A percentile compares a stretch with the other conserved stretches of the same genome.
Conservation (phyloP, 2,113 vertebrate genomes). For the Conger conger region DNA sequence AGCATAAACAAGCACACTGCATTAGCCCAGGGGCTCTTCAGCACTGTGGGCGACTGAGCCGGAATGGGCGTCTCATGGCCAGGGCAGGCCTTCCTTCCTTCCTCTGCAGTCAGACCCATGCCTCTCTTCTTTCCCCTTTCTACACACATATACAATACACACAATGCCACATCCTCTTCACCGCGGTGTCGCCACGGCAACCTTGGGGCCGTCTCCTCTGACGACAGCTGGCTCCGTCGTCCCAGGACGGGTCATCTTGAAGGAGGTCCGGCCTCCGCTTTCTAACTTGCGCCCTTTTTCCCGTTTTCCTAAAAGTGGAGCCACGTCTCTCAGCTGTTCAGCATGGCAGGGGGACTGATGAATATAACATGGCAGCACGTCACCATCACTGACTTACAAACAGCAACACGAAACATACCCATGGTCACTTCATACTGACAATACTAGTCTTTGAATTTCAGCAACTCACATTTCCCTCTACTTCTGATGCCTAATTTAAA, state of each 20-base stretch:
- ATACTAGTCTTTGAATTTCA: not conserved
- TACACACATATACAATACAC: constrained; percentile 9
- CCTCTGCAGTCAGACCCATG: not conserved
- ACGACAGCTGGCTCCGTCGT: constrained; percentile 2
- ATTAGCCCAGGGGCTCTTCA: not conserved
- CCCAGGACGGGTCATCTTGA: not conserved
- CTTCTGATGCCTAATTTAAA: not conserved
- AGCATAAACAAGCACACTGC: not conserved
- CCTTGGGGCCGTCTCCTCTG: not conserved
- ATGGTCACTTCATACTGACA: not conserved
- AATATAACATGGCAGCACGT: not conserved
- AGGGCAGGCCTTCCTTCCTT: constrained; percentile 1
- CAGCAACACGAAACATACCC: not conserved
- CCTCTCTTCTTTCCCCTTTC: not conserved
- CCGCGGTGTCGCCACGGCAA: constrained; percentile 6
- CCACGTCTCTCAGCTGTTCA: not conserved
- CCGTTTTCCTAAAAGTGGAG: not conserved
- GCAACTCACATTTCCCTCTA: not conserved
- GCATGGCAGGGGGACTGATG: not conserved
- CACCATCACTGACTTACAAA: not conserved
- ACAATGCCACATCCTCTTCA: constrained; percentile 24
- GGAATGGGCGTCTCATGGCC: not conserved
- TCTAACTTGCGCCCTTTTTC: not conserved
- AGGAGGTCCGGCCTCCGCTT: not conserved
- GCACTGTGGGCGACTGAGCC: not conserved